Evolutionary conservation across 2,888 invertebrate species (phyloP).

Genomic region (Netelia virgata): DNA sequence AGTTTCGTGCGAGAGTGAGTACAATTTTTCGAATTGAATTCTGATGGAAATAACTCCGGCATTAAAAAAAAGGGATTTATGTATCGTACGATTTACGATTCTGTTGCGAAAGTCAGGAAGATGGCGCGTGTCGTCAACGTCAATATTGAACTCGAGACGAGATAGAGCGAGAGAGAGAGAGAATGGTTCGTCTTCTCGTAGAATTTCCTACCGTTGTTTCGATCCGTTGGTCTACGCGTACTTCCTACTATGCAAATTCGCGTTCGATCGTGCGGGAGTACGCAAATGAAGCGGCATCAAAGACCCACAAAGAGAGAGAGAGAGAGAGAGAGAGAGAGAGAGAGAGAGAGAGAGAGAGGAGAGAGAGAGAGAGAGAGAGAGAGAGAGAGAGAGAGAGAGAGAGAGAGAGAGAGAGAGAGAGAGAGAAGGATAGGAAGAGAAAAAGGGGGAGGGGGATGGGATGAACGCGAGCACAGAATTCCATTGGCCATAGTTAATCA

Average conservation of each 20-base stretch:
- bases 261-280: slow-evolving; percentile 23
- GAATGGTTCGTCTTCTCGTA: not conserved
- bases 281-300: slow-evolving; percentile 42
- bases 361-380: slow-evolving; percentile 3
- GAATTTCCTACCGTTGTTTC: not conserved
- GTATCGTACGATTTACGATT: not conserved
- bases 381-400: slow-evolving; percentile 12
- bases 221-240: not conserved
- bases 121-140: not conserved
- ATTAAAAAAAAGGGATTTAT: too few relatives aligned
- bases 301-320: not conserved
- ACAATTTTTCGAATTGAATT: too few relatives aligned
- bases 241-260: slow-evolving; percentile 17
- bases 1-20: too few relatives aligned
- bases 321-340: slow-evolving; percentile 13
- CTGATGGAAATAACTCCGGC: too few relatives aligned
- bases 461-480: slow-evolving; percentile 74
- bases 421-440: slow-evolving; percentile 33
- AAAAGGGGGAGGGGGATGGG: not conserved
- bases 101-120: not conserved
- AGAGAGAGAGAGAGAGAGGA: slow-evolving; percentile 22
- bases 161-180: not conserved
- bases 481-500: slow-evolving; percentile 59
- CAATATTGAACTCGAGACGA: not conserved
- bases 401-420: not conserved